Base-by-base conservation (phyloP, 2,888 invertebrate genomes). In the Polylopha cassiicola region DNA sequence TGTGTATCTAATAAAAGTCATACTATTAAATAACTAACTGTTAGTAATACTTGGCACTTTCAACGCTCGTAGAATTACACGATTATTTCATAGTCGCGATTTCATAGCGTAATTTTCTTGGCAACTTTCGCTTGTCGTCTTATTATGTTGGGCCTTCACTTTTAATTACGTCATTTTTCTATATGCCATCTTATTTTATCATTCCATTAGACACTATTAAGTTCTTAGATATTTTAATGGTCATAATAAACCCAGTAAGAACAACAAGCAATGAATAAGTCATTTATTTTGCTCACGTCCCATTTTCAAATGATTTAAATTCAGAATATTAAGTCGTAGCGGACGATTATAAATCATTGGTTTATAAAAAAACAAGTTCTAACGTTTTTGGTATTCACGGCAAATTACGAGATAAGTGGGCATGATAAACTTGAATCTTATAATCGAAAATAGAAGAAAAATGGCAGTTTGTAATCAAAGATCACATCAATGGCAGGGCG, bases 401-500 rank as follows among this genome's bases (percentile, higher is more conserved):
- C n/a, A n/a, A n/a, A n/a, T n/a, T n/a, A n/a, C n/a, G n/a, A n/a
- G n/a, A n/a, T 13, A 9, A 29, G 15, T 16, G 22, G 26, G 18
- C 34, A 36, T 28, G 33, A 14, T 39, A 29, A 37, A 17, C 18
- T 29, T 14, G 16, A 60, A 53, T 55, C 47, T 52, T 53, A 36
- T 48, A 37, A 46, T 59, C 62, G 49, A 56, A 70, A 71, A 70
- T 73, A 71, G 65, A 56, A 37, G 52, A 55, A 36, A 36, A 30
- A 20, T 21, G 29, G 51, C 55, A 46, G 60, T 64, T 61, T 63
- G 58, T 59, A 56, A 59, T 64, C 64, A 48, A 43, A 50, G 58
- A 61, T 58, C 53, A 60, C 58, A 70, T 70, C 67, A 69, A 71
- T 72, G 67, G 60, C 50, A 53, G 53, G 56, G 55, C 58, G 61